These are phyloP conservation scores for Rhyacophila evoluta DNA, from an alignment of 2,888 invertebrate genomes.

Conservation along the genomic window DNA sequence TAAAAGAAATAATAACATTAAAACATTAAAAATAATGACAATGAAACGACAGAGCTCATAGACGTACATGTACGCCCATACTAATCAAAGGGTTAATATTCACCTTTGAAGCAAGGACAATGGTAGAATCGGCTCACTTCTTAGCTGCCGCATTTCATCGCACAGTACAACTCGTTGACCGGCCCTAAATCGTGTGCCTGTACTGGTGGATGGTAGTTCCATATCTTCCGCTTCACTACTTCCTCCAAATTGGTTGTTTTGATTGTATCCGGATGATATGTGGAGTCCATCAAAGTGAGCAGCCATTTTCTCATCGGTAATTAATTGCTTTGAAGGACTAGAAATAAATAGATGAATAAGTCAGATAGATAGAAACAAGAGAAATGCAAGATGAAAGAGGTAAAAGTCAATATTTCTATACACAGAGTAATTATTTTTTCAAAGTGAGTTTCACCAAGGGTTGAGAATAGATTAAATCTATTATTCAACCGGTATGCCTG, in stretches of 20 bases:
- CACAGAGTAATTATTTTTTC: no score
- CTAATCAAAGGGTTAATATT: no score
- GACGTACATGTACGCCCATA: no score
- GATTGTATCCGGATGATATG: slow-evolving; percentile 70
- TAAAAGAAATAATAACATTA: no score
- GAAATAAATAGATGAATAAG: slow-evolving; percentile 46
- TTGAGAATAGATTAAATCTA: no score
- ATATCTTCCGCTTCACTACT: background rate
- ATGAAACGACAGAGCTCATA: no score
- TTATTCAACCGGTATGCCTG: no score
- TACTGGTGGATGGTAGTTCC: slow-evolving; percentile 57
- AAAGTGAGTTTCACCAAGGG: no score
- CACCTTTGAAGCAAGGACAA: slow-evolving; percentile 73
- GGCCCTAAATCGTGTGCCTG: slow-evolving; percentile 57
- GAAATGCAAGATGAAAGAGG: no score
- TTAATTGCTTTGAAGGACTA: slow-evolving; percentile 78
- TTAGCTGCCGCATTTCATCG: slow-evolving; percentile 77
- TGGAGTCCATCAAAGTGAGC: slow-evolving; percentile 82
- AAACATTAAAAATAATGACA: no score
- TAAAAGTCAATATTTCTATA: no score
- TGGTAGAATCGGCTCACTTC: slow-evolving; percentile 77
- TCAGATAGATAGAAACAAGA: no score
- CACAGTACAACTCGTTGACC: slow-evolving; percentile 74
- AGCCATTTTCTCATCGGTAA: slow-evolving; percentile 88
- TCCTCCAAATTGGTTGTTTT: slow-evolving; percentile 55